These are phyloP conservation scores for Drosophila buzzatii DNA, from an alignment of 2,888 invertebrate genomes.

Conservation along the genomic window DNA sequence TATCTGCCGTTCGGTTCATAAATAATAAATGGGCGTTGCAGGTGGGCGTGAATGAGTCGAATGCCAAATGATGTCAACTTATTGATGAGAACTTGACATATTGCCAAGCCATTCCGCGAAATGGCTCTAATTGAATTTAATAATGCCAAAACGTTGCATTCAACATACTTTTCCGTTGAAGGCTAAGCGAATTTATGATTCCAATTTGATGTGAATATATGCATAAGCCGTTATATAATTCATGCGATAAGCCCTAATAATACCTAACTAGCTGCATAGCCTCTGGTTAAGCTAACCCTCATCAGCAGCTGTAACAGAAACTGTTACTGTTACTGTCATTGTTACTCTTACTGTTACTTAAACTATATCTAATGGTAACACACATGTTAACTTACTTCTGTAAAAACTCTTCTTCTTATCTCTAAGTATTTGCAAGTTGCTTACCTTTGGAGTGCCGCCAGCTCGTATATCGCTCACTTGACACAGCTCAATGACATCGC, in stretches of 20 bases:
- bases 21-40: conserved; percentile 1
- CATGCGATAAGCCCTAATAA: background rate
- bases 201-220: background rate
- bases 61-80: conserved; percentile 14
- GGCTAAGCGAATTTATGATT: conserved; percentile 2
- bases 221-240: background rate
- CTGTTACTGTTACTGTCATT: background rate
- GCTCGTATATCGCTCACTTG: conserved; percentile 99
- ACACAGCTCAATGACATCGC: conserved; percentile 98
- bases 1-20: background rate
- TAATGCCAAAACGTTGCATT: background rate
- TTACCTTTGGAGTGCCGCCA: conserved; percentile 96
- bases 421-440: conserved; percentile 38
- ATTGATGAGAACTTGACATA: conserved; percentile 17
- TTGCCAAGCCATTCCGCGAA: conserved; percentile 12
- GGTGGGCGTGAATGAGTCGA: conserved; percentile 7
- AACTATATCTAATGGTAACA: background rate
- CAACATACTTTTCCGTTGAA: conserved; percentile 6
- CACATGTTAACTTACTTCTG: background rate
- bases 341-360: background rate
- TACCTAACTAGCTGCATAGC: background rate
- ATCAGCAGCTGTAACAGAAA: background rate
- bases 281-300: background rate
- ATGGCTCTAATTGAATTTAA: conserved; percentile 23
- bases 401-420: background rate